Conservation (phyloP, 2,888 invertebrate genomes). For the Tribolium freemani region DNA sequence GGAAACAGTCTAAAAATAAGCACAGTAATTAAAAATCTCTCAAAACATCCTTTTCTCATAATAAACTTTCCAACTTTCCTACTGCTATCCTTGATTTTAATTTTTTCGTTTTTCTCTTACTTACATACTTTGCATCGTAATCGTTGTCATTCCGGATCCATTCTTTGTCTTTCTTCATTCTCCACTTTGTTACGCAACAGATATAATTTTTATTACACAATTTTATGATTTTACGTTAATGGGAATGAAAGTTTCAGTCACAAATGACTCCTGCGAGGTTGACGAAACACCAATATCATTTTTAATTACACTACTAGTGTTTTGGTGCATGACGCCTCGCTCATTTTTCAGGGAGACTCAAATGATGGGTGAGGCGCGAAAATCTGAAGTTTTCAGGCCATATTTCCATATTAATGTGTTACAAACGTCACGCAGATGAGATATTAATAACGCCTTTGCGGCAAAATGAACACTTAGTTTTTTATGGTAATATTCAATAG, state of each 20-base stretch:
- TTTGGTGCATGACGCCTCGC: not conserved
- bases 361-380: slow-evolving; percentile 28
- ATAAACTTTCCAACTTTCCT: not conserved
- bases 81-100: not conserved
- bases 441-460: slow-evolving; percentile 10
- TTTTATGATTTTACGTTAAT: not conserved
- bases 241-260: not conserved
- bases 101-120: no score
- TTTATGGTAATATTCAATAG: slow-evolving; percentile 37
- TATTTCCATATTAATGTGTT: slow-evolving; percentile 30
- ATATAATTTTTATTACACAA: not conserved
- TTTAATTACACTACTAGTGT: not conserved
- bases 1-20: not conserved
- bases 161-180: not conserved
- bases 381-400: slow-evolving; percentile 27
- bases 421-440: slow-evolving; percentile 20
- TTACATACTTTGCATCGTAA: no score
- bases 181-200: not conserved
- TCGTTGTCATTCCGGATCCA: not conserved
- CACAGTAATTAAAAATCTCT: not conserved
- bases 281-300: not conserved
- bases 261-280: not conserved
- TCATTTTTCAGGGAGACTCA: slow-evolving; percentile 13
- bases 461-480: not conserved
- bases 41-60: not conserved